phyloP scores from a whole-genome alignment of 2,113 vertebrate genomes.

The Hystrix cristata region DNA sequence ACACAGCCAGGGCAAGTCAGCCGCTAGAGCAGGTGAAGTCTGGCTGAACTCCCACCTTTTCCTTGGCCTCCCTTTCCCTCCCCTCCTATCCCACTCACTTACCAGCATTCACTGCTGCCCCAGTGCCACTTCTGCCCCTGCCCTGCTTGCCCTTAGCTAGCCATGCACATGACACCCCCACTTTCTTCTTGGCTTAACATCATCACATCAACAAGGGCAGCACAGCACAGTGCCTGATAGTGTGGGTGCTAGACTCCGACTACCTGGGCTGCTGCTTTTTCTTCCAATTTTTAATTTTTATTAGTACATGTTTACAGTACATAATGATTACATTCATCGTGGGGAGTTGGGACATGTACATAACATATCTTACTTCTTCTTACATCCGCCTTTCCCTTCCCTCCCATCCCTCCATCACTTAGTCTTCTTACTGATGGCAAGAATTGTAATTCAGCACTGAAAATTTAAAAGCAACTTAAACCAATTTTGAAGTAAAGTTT shows the following conservation, averaged over 20 bases:
- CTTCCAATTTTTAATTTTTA: background rate
- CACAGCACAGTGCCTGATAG: background rate
- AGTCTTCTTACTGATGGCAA: background rate
- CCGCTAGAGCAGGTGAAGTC: background rate
- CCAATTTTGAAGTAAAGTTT: background rate
- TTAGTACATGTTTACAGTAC: background rate
- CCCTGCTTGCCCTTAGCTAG: background rate
- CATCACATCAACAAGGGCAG: background rate
- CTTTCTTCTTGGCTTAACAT: background rate
- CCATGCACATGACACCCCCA: rapidly evolving
- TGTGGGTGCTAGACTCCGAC: background rate
- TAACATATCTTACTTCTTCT: background rate
- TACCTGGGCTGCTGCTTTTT: background rate
- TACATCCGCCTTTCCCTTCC: background rate
- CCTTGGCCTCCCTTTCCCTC: background rate
- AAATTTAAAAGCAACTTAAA: background rate
- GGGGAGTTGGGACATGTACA: background rate
- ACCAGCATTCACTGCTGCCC: too few relatives aligned
- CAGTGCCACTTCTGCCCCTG: background rate
- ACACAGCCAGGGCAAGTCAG: background rate
- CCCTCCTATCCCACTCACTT: background rate
- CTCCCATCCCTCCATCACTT: background rate
- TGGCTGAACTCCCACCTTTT: background rate
- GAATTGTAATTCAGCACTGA: background rate
- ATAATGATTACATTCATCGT: background rate